Evolutionary conservation across 2,888 invertebrate species (phyloP), one percentile per base, ranked within the genome.

Genomic region (Sussaba pulchella): DNA sequence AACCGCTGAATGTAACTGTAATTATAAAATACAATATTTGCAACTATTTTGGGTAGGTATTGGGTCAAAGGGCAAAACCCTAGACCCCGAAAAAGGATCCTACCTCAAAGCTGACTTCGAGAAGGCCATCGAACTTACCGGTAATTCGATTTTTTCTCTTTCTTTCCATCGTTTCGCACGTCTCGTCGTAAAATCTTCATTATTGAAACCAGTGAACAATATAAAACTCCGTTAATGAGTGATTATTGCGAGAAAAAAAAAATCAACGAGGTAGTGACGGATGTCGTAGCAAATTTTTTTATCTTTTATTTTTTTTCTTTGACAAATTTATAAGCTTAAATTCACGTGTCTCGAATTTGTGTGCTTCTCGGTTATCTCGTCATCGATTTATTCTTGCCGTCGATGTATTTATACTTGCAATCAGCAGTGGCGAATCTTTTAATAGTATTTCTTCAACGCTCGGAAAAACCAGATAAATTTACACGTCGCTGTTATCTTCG

Each of bases 91-190:
- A 92, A 95, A 95, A 92, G 95, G 94, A 88, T 91, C 93, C 88
- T 94, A 94, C 87, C 95, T 96, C 87, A 96, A 96, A 92, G 97
- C 97, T 92, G 97, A 97, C 92, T 97, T 97, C 92, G 97, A 97
- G 92, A 95, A 95, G 92, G 97, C 97, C 87, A 97, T 97, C 92
- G 96, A 97, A 94, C 93, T 96, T 93, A 95, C 97, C 90, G 96
- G 96, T 95, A 90, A 93, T 91, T 87, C 31, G 61, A 71, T 77
- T 69, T 50, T 26, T 54, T 45, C 24, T 10, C 17, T 19, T 9
- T 6, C 31, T 14, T 26, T 14, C 14, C 0, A 8, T 31, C 9
- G 9, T 17, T 17, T 31, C 26, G 8, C 6, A 14, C 31, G 21
- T 50, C 21, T 17, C 31, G n/a, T 2, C 9, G 17, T 14, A 36